Evolutionary conservation across 2,888 invertebrate species (phyloP), one percentile per base, ranked within the genome.

Genomic region (Drosophila antonietae): DNA sequence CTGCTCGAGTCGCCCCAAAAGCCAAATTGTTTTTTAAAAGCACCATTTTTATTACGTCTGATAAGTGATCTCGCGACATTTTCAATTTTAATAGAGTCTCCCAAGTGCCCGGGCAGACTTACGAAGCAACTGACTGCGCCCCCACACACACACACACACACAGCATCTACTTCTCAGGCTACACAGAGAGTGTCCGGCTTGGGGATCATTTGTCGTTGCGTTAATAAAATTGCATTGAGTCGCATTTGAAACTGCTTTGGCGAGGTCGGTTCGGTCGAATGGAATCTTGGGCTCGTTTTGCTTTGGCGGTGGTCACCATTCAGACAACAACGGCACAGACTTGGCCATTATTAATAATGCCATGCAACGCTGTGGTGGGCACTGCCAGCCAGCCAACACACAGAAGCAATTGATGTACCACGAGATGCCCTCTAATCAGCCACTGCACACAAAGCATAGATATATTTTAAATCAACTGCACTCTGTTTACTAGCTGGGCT

Each of bases 171-270:
- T 14, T 60, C 63, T 52, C 56, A 41, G 9, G 52, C 55, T 55
- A 23, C 57, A n/a, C 18, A 57, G 64, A 47, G 69, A 47, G 71
- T 73, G 70, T 73, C 78, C 75, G 70, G 76, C 81, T 75, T 66
- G 73, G 75, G 69, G 83, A 88, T 84, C 89, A 89, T 90, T 90
- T 88, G 88, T 90, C 89, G 86, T 85, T 90, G 90, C 85, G 81
- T 90, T 90, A 90, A 90, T 90, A 90, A 91, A 91, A 91, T 87
- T 91, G 90, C 91, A 90, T 91, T 89, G 89, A 91, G 90, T 90
- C 90, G 90, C 91, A 89, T 91, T 91, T 91, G 91, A 91, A 91
- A 90, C 81, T 80, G 89, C 90, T 90, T 90, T 89, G 90, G 81
- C 64, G 58, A 78, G 49, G 49, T 59, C 59, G 59, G 62, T 37